Evolutionary conservation across 2,888 invertebrate species (phyloP), one percentile per base, ranked within the genome.

Genomic region (Ectobius pallidus): DNA sequence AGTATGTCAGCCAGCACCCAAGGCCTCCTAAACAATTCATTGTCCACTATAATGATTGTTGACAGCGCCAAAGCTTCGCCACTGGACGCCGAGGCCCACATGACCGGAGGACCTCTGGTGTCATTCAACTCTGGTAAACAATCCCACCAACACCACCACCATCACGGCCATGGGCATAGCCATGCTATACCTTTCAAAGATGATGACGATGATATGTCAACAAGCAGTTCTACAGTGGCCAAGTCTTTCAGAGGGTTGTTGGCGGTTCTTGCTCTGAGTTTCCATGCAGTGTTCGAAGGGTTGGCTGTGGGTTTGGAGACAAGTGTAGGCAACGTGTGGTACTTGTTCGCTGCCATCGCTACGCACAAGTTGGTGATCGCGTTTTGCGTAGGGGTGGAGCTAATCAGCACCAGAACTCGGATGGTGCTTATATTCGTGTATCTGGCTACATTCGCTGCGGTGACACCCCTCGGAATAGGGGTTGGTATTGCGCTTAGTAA

Each of bases 271-370:
- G 95, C 95, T 1, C 84, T 95, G 27, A 94, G 94, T 14, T 89
- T 95, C 74, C 95, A 95, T 80, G 95, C 95, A 80, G 85, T 94
- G 0, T 94, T 95, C 79, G 95, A 95, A 84, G 95, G 94, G 22
- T 84, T 94, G 68, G 92, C 94, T 16, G 91, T 95, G 16, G 94
- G 94, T 0, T 82, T 94, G 70, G 93, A 94, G 80, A 84, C 87
- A n/a, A 88, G 89, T 39, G 84, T 86, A 3, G 79, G 81, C 3
- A 87, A 86, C 34, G 90, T 91, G 9, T 91, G 90, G 87, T 89
- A 89, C 76, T 80, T 90, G 49, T 88, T 89, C 69, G 86, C 85
- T 0, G 90, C 90, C 0, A 88, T 90, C 30, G 88, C 89, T n/a
- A 88, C 89, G 0, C 90, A 90, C 80, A 90, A 90, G 78, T 82